Percentiles rank a stretch among this genome's conserved stretches.
Conservation (phyloP, 1,140 invertebrate species). For the Sweltsa coloradensis region DNA sequence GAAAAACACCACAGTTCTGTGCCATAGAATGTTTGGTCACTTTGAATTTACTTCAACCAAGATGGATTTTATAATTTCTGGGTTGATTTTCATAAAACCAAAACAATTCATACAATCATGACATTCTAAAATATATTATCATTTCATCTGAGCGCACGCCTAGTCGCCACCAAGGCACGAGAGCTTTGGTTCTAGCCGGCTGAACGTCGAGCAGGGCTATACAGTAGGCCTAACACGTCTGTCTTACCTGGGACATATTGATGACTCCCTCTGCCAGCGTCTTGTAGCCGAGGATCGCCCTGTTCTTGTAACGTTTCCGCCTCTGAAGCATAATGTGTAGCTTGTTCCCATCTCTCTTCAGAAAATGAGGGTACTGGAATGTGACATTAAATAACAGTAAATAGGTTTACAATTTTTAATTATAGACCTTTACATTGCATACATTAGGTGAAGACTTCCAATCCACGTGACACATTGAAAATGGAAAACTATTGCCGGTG, state of each 20-base stretch:
- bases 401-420: neutral
- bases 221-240: too few relatives aligned
- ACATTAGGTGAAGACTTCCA: neutral
- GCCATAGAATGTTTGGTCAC: neutral
- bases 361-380: constrained; percentile 88
- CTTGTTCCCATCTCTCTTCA: constrained; percentile 93
- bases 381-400: constrained; percentile 8
- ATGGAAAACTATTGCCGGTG: too few relatives aligned
- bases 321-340: constrained; percentile 87
- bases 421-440: neutral
- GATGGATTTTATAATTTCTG: too few relatives aligned
- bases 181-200: too few relatives aligned
- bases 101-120: too few relatives aligned
- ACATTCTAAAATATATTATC: too few relatives aligned
- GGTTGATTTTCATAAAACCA: too few relatives aligned
- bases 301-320: constrained; percentile 94
- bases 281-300: constrained; percentile 97
- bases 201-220: too few relatives aligned
- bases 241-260: constrained; percentile 80
- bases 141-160: too few relatives aligned
- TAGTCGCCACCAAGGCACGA: too few relatives aligned
- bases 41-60: too few relatives aligned
- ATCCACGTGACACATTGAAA: neutral
- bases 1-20: neutral
- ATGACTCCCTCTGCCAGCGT: constrained; percentile 92